phyloP scores from a whole-genome alignment of 2,888 invertebrate species.

The Microdon myrmicae region DNA sequence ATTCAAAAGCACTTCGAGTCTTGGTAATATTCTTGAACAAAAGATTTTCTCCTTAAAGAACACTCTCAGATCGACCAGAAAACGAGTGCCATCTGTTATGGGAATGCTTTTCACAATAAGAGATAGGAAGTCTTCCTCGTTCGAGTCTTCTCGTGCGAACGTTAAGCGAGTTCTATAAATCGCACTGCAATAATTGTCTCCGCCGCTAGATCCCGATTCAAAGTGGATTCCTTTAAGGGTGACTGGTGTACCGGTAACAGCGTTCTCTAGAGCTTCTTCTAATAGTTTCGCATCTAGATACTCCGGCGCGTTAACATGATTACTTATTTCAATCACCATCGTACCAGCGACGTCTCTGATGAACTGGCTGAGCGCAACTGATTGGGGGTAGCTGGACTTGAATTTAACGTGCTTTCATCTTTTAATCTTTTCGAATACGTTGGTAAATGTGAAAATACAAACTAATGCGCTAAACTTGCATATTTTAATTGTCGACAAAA shows the following conservation, averaged over 20 bases:
- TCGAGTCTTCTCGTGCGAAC: constrained; percentile 7
- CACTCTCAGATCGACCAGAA: constrained; percentile 62
- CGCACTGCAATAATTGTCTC: constrained; percentile 55
- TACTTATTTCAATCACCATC: constrained; percentile 44
- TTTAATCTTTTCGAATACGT: too few relatives aligned
- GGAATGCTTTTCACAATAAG: constrained; percentile 55
- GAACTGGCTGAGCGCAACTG: too few relatives aligned
- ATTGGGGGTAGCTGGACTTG: too few relatives aligned
- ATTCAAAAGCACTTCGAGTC: constrained; percentile 60
- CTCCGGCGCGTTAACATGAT: constrained; percentile 28
- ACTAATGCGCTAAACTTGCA: too few relatives aligned
- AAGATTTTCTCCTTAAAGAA: constrained; percentile 64
- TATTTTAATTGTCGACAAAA: too few relatives aligned
- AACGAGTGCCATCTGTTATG: constrained; percentile 23
- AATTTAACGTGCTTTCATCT: too few relatives aligned
- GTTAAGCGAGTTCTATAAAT: constrained; percentile 53
- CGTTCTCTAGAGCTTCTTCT: constrained; percentile 49
- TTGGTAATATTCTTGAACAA: constrained; percentile 60
- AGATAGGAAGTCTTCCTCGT: constrained; percentile 18
- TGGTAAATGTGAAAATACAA: too few relatives aligned
- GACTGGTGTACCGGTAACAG: constrained; percentile 22
- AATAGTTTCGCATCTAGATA: constrained; percentile 46
- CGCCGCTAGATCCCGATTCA: constrained; percentile 45
- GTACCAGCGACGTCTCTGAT: too few relatives aligned
- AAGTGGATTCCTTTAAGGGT: constrained; percentile 34